Conservation (phyloP, 2,113 vertebrate species). For the Eulemur rufifrons region DNA sequence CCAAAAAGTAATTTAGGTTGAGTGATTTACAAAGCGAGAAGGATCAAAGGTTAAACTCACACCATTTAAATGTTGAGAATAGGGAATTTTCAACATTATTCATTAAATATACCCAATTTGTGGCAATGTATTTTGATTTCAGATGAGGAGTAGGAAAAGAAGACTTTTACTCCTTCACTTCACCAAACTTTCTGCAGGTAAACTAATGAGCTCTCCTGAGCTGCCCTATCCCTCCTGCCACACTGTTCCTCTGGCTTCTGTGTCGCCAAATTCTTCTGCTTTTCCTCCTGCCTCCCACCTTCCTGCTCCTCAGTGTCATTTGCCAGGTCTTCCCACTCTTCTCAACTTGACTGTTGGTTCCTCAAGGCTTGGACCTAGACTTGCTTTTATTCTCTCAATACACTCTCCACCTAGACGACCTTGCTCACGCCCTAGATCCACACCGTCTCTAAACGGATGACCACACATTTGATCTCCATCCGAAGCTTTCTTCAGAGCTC, state of each 20-base stretch:
- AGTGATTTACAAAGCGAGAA: constrained; percentile 36
- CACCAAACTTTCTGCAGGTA: neutral
- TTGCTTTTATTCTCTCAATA: neutral
- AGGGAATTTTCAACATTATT: constrained; percentile 13
- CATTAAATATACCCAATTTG: neutral
- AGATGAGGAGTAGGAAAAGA: neutral
- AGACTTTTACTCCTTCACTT: neutral
- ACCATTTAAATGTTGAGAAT: constrained; percentile 28
- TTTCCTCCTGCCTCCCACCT: neutral
- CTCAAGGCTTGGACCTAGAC: neutral
- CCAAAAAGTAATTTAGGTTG: constrained; percentile 17
- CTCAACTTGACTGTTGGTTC: neutral
- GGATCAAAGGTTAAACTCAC: constrained; percentile 54
- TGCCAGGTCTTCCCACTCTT: neutral
- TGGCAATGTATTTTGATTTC: neutral
- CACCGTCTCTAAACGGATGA: neutral
- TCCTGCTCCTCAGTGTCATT: neutral
- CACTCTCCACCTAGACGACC: neutral
- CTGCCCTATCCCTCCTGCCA: accelerated
- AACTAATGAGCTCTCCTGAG: neutral
- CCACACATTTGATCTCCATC: neutral
- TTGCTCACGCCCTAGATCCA: neutral
- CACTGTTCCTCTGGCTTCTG: neutral
- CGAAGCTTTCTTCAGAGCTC: neutral
- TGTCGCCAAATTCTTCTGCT: too few species aligned